These are phyloP conservation scores for Thymelicus sylvestris DNA, from an alignment of 2,888 invertebrate genomes.

Conservation along the genomic window DNA sequence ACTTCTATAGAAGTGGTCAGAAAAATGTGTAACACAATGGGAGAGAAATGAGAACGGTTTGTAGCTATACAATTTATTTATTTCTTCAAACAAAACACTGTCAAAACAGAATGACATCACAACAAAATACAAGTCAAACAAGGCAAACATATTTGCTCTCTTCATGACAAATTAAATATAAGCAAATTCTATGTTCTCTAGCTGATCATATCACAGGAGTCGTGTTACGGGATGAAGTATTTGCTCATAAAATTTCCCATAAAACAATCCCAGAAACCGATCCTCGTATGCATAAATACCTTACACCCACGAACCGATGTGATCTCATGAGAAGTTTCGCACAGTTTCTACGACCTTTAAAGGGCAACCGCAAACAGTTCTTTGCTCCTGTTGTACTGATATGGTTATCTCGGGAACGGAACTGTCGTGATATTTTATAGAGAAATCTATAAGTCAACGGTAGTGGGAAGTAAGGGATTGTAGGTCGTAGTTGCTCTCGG, in stretches of 20 bases:
- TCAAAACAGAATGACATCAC: too few relatives aligned
- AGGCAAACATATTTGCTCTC: background rate
- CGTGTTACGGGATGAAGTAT: conserved; percentile 32
- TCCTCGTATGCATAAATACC: conserved; percentile 32
- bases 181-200: conserved; percentile 3
- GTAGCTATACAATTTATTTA: too few relatives aligned
- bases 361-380: conserved; percentile 32
- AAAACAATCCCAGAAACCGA: conserved; percentile 33
- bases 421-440: conserved; percentile 35
- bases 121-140: background rate
- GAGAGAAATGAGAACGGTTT: too few relatives aligned
- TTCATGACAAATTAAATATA: conserved; percentile 2
- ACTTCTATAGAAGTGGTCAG: too few relatives aligned
- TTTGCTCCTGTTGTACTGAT: conserved; percentile 38
- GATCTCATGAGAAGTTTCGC: conserved; percentile 35
- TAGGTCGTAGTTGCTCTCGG: conserved; percentile 6
- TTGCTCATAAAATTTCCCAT: conserved; percentile 23
- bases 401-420: conserved; percentile 33
- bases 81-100: too few relatives aligned
- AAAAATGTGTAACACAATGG: too few relatives aligned
- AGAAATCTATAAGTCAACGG: conserved; percentile 25
- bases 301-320: conserved; percentile 36
- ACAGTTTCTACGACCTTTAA: conserved; percentile 36
- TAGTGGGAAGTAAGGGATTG: conserved; percentile 5
- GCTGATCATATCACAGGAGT: conserved; percentile 30